Percentiles rank a stretch among this genome's conserved stretches.
Conservation (phyloP, 2,888 invertebrate species). For the Rhabditoides inermis region DNA sequence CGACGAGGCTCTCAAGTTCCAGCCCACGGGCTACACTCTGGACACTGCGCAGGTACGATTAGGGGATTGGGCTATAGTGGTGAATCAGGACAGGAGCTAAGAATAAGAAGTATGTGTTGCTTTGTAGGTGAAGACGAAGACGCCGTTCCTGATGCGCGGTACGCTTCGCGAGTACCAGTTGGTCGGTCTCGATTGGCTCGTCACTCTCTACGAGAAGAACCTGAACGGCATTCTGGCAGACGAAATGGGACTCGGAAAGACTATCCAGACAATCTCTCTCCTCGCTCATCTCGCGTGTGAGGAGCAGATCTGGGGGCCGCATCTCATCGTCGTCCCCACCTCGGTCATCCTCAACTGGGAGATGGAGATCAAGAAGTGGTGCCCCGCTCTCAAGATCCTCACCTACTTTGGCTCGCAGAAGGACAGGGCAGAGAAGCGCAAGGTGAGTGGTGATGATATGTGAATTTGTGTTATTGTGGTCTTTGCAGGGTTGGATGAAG, state of each 20-base stretch:
- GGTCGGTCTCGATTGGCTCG: slow-evolving; percentile 92
- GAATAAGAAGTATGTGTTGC: background rate
- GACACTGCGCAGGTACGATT: slow-evolving; percentile 72
- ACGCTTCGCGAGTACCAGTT: slow-evolving; percentile 87
- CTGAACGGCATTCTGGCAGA: slow-evolving; percentile 77
- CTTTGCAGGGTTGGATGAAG: slow-evolving; percentile 80
- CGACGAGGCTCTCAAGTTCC: slow-evolving; percentile 84
- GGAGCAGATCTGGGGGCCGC: slow-evolving; percentile 90
- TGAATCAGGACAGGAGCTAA: background rate
- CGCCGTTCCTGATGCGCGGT: slow-evolving; percentile 84
- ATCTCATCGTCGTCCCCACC: slow-evolving; percentile 94
- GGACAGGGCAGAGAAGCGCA: slow-evolving; percentile 65
- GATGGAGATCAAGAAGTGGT: slow-evolving; percentile 99
- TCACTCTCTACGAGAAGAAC: slow-evolving; percentile 86
- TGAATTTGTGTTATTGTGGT: background rate
- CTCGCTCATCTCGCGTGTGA: slow-evolving; percentile 87
- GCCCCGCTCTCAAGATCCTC: slow-evolving; percentile 94
- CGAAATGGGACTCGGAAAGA: slow-evolving; percentile 69
- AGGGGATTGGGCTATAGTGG: too few species aligned
- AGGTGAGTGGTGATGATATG: slow-evolving; percentile 39
- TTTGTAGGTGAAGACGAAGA: slow-evolving; percentile 74
- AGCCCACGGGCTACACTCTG: slow-evolving; percentile 92
- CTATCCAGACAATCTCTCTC: slow-evolving; percentile 84
- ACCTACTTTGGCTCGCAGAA: slow-evolving; percentile 95
- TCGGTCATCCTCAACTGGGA: slow-evolving; percentile 99